A percentile compares a stretch with the other conserved stretches of the same genome.
Evolutionary conservation across 2,888 invertebrate genomes (phyloP).

Genomic region (Bellardia bayeri): DNA sequence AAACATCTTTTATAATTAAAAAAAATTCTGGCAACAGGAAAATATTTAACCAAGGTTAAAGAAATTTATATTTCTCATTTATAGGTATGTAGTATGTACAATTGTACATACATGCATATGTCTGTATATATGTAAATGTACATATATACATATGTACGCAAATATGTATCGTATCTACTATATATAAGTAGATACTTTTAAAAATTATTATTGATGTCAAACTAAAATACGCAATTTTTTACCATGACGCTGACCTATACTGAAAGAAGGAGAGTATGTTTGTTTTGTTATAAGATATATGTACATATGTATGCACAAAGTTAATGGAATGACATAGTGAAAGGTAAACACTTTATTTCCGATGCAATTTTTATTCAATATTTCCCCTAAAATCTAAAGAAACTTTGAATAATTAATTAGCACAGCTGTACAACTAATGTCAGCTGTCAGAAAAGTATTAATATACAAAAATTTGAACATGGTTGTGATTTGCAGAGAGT

Average conservation of each 20-base stretch:
- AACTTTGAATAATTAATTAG: too few species aligned
- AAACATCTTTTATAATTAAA: conserved; percentile 10
- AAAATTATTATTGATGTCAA: neutral
- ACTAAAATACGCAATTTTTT: neutral
- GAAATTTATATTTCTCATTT: neutral
- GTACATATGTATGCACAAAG: neutral
- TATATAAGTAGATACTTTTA: neutral
- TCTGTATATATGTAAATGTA: too few species aligned
- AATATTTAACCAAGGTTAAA: conserved; percentile 16
- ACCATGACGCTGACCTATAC: conserved; percentile 29
- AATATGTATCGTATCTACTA: neutral
- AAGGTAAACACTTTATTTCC: neutral
- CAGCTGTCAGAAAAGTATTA: too few species aligned
- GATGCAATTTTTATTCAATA: neutral
- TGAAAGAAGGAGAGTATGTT: neutral
- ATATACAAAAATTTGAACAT: too few species aligned
- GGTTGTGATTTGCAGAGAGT: too few species aligned
- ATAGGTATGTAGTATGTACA: neutral
- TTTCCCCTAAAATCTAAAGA: neutral
- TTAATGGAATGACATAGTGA: neutral
- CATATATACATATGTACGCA: neutral
- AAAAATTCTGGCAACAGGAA: conserved; percentile 19
- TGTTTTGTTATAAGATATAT: neutral
- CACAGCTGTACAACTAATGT: too few species aligned
- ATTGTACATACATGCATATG: neutral